Evolutionary conservation across 2,888 invertebrate species (phyloP).

Genomic region (Macrophya annulata): DNA sequence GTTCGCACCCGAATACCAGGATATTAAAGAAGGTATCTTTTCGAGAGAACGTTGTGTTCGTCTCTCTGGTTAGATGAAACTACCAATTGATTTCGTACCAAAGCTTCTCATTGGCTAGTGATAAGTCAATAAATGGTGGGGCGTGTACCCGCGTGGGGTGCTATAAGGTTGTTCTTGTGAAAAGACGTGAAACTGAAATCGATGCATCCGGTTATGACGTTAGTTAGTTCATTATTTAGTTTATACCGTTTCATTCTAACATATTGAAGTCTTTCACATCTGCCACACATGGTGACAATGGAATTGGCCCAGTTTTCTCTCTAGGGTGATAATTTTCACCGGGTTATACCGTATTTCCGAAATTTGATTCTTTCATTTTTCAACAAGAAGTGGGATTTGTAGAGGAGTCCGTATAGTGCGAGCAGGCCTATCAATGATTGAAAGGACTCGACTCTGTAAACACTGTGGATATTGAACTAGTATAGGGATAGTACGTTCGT

Average conservation of each 20-base stretch:
- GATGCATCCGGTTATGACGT: conserved; percentile 36
- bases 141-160: background rate
- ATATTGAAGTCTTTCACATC: conserved; percentile 10
- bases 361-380: conserved; percentile 14
- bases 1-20: conserved; percentile 22
- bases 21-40: conserved; percentile 49
- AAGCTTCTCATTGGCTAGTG: conserved; percentile 47
- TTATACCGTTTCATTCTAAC: background rate
- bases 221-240: background rate
- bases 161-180: conserved; percentile 11
- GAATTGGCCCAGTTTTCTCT: conserved; percentile 39
- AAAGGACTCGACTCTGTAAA: too few relatives aligned
- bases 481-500: background rate
- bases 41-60: background rate
- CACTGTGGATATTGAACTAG: too few relatives aligned
- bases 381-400: background rate
- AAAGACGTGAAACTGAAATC: conserved; percentile 38
- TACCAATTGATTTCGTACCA: conserved; percentile 44
- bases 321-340: conserved; percentile 8
- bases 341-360: background rate
- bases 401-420: background rate
- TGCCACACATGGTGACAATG: conserved; percentile 22
- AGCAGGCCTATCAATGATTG: conserved; percentile 20
- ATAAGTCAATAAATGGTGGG: conserved; percentile 48
- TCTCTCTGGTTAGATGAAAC: conserved; percentile 34